Base-by-base conservation (phyloP, 2,797 vertebrate species). In the Masticophis lateralis region DNA sequence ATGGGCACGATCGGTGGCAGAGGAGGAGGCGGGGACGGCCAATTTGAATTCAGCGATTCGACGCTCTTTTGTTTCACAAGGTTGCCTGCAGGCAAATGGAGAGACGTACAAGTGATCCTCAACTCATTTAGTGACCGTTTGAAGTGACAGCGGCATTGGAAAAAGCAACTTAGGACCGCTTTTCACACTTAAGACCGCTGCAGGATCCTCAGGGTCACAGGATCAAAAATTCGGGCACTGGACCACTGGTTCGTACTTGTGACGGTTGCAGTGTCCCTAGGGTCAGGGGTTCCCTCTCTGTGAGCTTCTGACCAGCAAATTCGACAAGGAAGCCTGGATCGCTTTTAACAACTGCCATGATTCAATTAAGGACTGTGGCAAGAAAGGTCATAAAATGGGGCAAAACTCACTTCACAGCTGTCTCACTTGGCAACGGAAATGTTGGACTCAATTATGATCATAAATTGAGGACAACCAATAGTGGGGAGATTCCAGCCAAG, bases 1-100 rank as follows among this genome's bases (percentile, higher is more conserved):
- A 60, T 7, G 0, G 32, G 79, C 3, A 69, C 1, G 0, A 57
- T n/a, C 0, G 86, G 16, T 0, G 51, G 92, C n/a, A 53, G 5
- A 6, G 16, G 87, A 11, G 0, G 55, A 25, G 18, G 87, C 4
- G 9, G 74, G 74, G 12, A 8, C 4, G 9, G 22, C 1, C 14
- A 60, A 3, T 51, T 51, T 6, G 2, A 3, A n/a, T 20, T 32
- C 2, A 56, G 87, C 25, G 11, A 1, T 14, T 9, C 16, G 0
- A 3, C 22, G 0, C 5, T 0, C 22, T 56, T 47, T 47, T n/a
- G 13, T 11, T 7, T 53, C 32, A 9, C 16, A 0, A n/a, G 6
- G 18, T 6, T 0, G 16, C 57, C 87, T 57, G 59, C 87, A 56
- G 4, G 47, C 13, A 22, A 14, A 86, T 2, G 22, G 43, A 86